phyloP scores from a whole-genome alignment of 2,797 vertebrate genomes.

The Triplophysa bombifrons region DNA sequence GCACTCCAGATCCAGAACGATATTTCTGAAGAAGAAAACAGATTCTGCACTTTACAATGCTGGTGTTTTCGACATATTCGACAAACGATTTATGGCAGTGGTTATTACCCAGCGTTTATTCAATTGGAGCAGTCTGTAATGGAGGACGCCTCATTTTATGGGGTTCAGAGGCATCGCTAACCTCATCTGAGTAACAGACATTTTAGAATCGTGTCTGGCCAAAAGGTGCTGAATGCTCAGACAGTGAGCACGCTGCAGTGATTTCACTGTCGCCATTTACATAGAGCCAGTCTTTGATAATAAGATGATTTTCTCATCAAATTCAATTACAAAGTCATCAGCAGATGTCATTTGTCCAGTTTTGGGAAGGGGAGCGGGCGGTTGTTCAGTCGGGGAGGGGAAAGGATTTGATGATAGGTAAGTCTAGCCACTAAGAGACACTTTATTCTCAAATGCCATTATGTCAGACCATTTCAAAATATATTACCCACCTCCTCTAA shows the following conservation, averaged over 20 bases:
- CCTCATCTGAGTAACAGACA: slow-evolving; percentile 48
- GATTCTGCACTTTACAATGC: neutral
- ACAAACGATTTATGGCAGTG: slow-evolving; percentile 20
- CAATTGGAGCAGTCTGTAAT: slow-evolving; percentile 37
- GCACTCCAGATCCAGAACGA: slow-evolving; percentile 14
- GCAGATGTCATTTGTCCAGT: slow-evolving; percentile 50
- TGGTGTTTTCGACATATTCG: slow-evolving; percentile 8
- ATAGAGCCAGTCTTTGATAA: slow-evolving; percentile 55
- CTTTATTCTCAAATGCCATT: slow-evolving; percentile 56
- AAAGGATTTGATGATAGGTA: slow-evolving; percentile 54
- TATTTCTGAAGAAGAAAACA: neutral
- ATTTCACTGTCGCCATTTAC: slow-evolving; percentile 47
- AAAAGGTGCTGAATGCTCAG: slow-evolving; percentile 40
- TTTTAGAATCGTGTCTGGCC: slow-evolving; percentile 44
- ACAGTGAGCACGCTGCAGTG: slow-evolving; percentile 35
- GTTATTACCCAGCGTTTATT: slow-evolving; percentile 41
- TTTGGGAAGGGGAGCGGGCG: slow-evolving; percentile 31
- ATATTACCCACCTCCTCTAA: slow-evolving; percentile 48
- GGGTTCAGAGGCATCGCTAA: slow-evolving; percentile 29
- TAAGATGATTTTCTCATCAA: slow-evolving; percentile 58
- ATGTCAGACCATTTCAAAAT: slow-evolving; percentile 52
- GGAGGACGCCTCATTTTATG: slow-evolving; percentile 36
- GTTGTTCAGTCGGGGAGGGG: slow-evolving; percentile 45
- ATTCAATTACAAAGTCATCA: slow-evolving; percentile 58
- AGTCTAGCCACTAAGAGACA: slow-evolving; percentile 44